Conservation (phyloP, 2,797 vertebrate species). For the Aplochiton taeniatus region DNA sequence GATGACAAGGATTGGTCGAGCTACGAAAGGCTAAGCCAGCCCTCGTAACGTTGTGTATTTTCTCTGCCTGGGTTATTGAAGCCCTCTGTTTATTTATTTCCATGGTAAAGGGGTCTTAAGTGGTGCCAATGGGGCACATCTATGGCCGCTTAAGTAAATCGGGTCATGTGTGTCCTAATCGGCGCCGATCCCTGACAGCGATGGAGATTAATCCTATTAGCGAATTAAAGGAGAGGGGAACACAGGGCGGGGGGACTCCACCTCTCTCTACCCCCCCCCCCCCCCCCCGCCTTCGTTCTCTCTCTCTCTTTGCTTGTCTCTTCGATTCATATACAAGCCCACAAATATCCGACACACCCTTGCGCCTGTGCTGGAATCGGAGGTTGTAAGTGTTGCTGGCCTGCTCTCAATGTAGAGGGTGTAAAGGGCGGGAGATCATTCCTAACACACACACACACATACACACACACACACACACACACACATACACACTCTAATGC, state of each 20-base stretch:
- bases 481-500: background rate
- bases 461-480: background rate
- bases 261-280: no score
- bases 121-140: slow-evolving; percentile 49
- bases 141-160: slow-evolving; percentile 56
- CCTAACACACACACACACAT: slow-evolving; percentile 2
- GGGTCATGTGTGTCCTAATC: slow-evolving; percentile 65
- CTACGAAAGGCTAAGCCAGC: slow-evolving; percentile 31
- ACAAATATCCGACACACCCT: slow-evolving; percentile 10
- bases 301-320: slow-evolving; percentile 16
- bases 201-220: slow-evolving; percentile 68
- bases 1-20: slow-evolving; percentile 43
- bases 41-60: slow-evolving; percentile 48
- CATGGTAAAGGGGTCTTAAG: slow-evolving; percentile 42
- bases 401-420: no score
- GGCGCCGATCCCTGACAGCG: slow-evolving; percentile 56
- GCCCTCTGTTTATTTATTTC: slow-evolving; percentile 60
- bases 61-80: slow-evolving; percentile 31
- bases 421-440: no score
- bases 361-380: no score
- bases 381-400: background rate
- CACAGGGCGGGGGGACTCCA: background rate
- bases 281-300: slow-evolving; percentile 1
- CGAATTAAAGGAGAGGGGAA: slow-evolving; percentile 52
- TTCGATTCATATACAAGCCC: background rate